These are phyloP conservation scores for Lordiphosa mommai DNA, from an alignment of 1,140 invertebrate species.

Conservation along the genomic window DNA sequence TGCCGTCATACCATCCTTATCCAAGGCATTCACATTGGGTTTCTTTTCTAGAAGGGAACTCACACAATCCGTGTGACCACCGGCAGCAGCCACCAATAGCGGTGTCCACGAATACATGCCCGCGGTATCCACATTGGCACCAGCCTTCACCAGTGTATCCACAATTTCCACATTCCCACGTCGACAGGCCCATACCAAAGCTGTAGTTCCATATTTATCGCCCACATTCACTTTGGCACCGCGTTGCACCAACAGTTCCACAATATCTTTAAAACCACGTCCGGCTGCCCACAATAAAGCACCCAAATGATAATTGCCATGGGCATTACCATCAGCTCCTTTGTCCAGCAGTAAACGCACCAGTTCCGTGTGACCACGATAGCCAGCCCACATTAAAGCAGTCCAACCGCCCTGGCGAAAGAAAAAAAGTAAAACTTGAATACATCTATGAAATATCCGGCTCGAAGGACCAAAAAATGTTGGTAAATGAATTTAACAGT, in stretches of 20 bases:
- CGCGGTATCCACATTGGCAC: constrained; percentile 82
- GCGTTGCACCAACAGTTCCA: constrained; percentile 88
- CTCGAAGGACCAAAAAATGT: too few relatives aligned
- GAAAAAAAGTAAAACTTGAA: too few relatives aligned
- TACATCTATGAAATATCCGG: too few relatives aligned
- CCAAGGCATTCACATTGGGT: constrained; percentile 96
- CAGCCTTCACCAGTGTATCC: constrained; percentile 89
- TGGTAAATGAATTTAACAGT: too few relatives aligned
- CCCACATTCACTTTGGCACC: constrained; percentile 95
- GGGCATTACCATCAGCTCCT: constrained; percentile 96
- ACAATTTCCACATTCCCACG: constrained; percentile 95
- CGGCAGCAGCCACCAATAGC: constrained; percentile 86
- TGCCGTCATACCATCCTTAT: constrained; percentile 97
- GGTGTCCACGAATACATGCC: constrained; percentile 97
- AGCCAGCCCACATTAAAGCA: constrained; percentile 97
- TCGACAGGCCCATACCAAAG: constrained; percentile 96
- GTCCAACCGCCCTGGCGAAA: constrained; percentile 94
- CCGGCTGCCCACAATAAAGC: constrained; percentile 97
- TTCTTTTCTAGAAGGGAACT: constrained; percentile 92
- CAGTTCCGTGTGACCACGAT: constrained; percentile 92
- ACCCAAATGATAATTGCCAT: constrained; percentile 94
- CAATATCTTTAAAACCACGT: constrained; percentile 92
- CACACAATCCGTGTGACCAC: constrained; percentile 95
- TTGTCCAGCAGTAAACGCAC: constrained; percentile 91
- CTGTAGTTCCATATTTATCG: constrained; percentile 98